Evolutionary conservation across 2,113 vertebrate species (phyloP), one percentile per base, ranked within the genome.

Genomic region (Corvus moneduloides): DNA sequence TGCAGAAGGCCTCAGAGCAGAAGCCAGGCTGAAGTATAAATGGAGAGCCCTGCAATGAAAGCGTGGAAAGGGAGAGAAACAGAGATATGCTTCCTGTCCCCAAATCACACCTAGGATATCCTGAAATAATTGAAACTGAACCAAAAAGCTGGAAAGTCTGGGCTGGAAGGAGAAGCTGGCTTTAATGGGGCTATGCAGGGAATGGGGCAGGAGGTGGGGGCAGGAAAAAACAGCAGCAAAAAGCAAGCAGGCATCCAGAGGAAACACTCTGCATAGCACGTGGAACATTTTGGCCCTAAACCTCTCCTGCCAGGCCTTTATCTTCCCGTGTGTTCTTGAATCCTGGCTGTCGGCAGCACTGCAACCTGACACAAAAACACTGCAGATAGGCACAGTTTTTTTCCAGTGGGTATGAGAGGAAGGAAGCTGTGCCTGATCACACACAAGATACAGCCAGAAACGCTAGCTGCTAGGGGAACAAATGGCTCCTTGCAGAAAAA

Each of bases 391-490:
- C 90, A 84, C 5, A 3, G 35, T 46, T 87, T 86, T 91, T 95
- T 94, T 84, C 68, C 77, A 91, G 77, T 35, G 87, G 66, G 23
- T 82, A 74, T 43, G 58, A 94, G 52, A 84, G 90, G 77, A 91
- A 87, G 92, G 93, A 94, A 78, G 26, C 87, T 67, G 55, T 67
- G 74, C 66, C 64, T 75, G 69, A 68, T 95, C 78, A 23, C 80
- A 61, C 35, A 10, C 24, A 16, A 79, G 81, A 75, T 68, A 56
- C 33, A 52, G 87, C 35, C 90, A 91, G 87, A 93, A 95, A 89
- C 28, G 90, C 55, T 91, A 59, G 96, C 92, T 93, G 87, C 96
- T 93, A 93, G 52, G 92, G 94, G 78, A 94, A 79, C 87, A 68
- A 89, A 91, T 87, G 92, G 87, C 39, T 84, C 77, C 43, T 35